These are phyloP conservation scores for Petrocephalus sullivani DNA, from an alignment of 2,797 vertebrate species.

Conservation along the genomic window DNA sequence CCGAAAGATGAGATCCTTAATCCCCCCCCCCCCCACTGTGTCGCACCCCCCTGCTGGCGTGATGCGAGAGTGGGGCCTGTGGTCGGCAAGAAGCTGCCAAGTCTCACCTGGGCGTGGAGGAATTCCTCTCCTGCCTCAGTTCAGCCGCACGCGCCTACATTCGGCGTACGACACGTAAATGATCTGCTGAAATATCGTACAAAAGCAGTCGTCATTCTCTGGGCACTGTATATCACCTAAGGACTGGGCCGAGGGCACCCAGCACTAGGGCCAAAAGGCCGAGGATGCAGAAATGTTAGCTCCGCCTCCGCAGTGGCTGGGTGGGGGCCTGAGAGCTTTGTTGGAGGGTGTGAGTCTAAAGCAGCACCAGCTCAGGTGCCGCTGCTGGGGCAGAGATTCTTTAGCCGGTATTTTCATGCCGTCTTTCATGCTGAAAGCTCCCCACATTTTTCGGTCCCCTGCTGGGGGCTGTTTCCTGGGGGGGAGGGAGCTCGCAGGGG, in stretches of 20 bases:
- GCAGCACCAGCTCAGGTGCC: background rate
- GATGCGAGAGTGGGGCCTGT: background rate
- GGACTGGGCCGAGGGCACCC: background rate
- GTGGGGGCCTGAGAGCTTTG: too few species aligned
- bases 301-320: background rate
- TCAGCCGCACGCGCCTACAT: background rate
- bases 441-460: background rate
- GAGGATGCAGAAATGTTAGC: background rate
- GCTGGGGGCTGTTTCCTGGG: background rate
- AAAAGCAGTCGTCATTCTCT: background rate
- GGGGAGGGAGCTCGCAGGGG: background rate
- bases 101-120: background rate
- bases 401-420: background rate
- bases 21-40: background rate
- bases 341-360: background rate
- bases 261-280: background rate
- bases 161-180: background rate
- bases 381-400: background rate
- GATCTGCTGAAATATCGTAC: background rate
- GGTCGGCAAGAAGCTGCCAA: background rate
- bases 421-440: background rate
- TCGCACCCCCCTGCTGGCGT: background rate
- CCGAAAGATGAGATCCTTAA: background rate
- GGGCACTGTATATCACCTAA: background rate
- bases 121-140: background rate